Conservation (phyloP, 2,797 vertebrate species). For the Catamblyrhynchus diadema region DNA sequence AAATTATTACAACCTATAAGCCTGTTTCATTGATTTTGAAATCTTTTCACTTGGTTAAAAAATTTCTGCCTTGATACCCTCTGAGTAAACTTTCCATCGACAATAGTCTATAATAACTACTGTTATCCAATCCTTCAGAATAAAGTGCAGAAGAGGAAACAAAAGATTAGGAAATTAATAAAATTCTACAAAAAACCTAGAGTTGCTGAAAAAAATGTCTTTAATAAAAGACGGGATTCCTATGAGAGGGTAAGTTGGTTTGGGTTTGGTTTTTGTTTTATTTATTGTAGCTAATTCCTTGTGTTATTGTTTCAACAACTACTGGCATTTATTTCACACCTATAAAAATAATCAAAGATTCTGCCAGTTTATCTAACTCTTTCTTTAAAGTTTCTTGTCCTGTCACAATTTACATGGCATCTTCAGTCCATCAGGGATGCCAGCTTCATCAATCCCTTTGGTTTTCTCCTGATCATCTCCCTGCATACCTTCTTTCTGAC, state of each 20-base stretch:
- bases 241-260: accelerated
- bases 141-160: neutral
- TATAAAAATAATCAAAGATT: neutral
- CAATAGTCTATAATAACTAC: neutral
- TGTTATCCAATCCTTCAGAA: neutral
- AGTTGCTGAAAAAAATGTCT: neutral
- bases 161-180: neutral
- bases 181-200: neutral
- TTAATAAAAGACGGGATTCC: neutral
- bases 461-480: neutral
- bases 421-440: neutral
- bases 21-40: conserved; percentile 43
- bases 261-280: neutral
- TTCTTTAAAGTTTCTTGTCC: neutral
- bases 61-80: neutral
- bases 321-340: neutral
- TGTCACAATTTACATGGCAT: neutral
- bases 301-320: neutral
- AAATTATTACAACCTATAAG: conserved; percentile 39
- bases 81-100: neutral
- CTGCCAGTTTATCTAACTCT: neutral
- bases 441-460: neutral
- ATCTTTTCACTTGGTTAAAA: conserved; percentile 45
- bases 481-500: neutral
- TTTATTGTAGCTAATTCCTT: neutral